Evolutionary conservation across 2,113 vertebrate genomes (phyloP).

Genomic region (Morone chrysops): DNA sequence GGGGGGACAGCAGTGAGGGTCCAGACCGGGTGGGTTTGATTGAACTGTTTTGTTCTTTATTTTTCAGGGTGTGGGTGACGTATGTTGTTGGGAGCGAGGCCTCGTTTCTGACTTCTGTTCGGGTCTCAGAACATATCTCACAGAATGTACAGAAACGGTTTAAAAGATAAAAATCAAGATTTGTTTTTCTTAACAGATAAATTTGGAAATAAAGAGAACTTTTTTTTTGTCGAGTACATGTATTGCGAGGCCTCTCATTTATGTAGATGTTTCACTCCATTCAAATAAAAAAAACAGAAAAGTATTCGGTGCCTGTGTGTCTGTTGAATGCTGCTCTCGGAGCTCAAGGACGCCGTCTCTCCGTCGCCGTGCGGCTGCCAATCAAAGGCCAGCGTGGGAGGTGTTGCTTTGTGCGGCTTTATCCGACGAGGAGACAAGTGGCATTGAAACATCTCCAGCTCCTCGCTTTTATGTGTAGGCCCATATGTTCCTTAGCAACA

Average conservation of each 20-base stretch:
- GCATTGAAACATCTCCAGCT: conserved; percentile 24
- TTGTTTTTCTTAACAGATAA: conserved; percentile 76
- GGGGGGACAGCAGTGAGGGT: conserved; percentile 7
- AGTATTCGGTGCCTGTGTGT: conserved; percentile 3
- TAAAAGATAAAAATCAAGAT: conserved; percentile 38
- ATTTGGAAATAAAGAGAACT: conserved; percentile 21
- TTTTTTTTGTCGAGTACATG: conserved; percentile 73
- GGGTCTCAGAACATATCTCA: conserved; percentile 82
- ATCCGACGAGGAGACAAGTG: conserved; percentile 20
- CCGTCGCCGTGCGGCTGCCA: conserved; percentile 27
- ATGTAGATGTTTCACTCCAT: conserved; percentile 85
- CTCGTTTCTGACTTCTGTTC: conserved; percentile 76
- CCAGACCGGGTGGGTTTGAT: conserved; percentile 47
- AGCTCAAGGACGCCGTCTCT: conserved; percentile 82
- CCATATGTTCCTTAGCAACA: conserved; percentile 67
- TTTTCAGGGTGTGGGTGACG: background rate
- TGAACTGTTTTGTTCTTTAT: conserved; percentile 13
- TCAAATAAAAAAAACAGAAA: conserved; percentile 79
- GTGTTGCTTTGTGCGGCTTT: conserved; percentile 35
- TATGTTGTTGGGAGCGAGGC: conserved; percentile 20
- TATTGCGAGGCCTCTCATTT: conserved; percentile 81
- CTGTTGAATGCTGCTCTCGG: conserved; percentile 57
- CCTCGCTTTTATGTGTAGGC: conserved; percentile 35
- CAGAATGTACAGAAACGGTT: conserved; percentile 83
- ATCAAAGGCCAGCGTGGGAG: conserved; percentile 57